A percentile compares a stretch with the other conserved stretches of the same genome.
Evolutionary conservation across 2,797 vertebrate species (phyloP).

Genomic region (Alectoris magna): DNA sequence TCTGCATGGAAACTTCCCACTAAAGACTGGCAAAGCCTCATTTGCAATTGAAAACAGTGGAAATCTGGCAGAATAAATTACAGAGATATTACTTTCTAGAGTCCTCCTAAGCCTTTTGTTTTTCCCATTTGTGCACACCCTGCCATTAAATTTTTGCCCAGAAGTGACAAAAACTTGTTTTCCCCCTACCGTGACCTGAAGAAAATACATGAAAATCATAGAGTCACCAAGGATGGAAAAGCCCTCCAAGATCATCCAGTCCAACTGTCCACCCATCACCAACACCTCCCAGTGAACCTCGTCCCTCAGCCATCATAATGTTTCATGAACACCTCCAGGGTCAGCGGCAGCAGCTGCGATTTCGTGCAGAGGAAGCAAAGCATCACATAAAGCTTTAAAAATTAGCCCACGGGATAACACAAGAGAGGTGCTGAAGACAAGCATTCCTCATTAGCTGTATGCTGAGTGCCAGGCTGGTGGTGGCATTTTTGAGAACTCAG

Average conservation of each 20-base stretch:
- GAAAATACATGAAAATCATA: neutral
- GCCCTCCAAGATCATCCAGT: too few species aligned
- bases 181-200: neutral
- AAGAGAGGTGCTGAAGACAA: neutral
- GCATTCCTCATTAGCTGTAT: neutral
- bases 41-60: neutral
- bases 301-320: too few species aligned
- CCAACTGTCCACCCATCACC: too few species aligned
- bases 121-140: neutral
- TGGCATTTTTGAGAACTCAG: neutral
- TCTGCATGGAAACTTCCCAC: constrained; percentile 8
- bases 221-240: too few species aligned
- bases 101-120: neutral
- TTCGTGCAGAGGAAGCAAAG: constrained; percentile 26
- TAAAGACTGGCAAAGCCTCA: neutral
- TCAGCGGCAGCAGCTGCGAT: neutral
- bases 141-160: neutral
- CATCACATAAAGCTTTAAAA: neutral
- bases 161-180: neutral
- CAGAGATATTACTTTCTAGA: neutral
- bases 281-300: too few species aligned
- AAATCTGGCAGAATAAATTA: constrained; percentile 18
- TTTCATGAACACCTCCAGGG: too few species aligned
- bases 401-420: neutral
- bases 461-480: accelerated